A percentile compares a stretch with the other conserved stretches of the same genome.
Evolutionary conservation across 2,797 vertebrate species (phyloP).

Genomic region (Lepus oiostolus): DNA sequence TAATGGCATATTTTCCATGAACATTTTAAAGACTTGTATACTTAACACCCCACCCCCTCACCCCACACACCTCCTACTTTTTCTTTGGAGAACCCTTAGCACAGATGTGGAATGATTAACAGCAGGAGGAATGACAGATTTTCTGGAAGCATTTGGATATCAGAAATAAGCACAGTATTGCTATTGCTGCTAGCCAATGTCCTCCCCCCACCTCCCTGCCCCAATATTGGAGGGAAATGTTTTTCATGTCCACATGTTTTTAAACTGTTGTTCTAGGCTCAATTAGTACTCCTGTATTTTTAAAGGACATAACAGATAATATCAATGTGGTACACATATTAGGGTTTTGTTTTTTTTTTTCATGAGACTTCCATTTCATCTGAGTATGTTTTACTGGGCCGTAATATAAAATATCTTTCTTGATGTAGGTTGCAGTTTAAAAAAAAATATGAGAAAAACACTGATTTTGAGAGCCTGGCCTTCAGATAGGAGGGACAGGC

Average conservation of each 20-base stretch:
- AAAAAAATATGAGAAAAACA: not conserved
- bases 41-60: too few relatives aligned
- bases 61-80: too few relatives aligned
- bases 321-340: not conserved
- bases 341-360: not conserved
- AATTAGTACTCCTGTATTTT: not conserved
- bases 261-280: not conserved
- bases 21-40: too few relatives aligned
- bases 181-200: not conserved
- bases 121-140: not conserved
- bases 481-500: not conserved
- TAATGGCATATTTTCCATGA: too few relatives aligned
- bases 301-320: not conserved
- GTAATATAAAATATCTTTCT: slow-evolving; percentile 23
- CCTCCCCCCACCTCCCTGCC: too few relatives aligned
- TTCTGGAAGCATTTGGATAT: not conserved
- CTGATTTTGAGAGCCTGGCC: not conserved
- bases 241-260: too few relatives aligned
- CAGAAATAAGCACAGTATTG: not conserved
- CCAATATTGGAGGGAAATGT: not conserved
- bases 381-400: not conserved
- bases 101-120: not conserved
- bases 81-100: not conserved
- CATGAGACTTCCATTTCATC: not conserved
- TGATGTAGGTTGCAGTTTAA: not conserved